Evolutionary conservation across 2,888 invertebrate genomes (phyloP).

Genomic region (Platycheirus rosarum): DNA sequence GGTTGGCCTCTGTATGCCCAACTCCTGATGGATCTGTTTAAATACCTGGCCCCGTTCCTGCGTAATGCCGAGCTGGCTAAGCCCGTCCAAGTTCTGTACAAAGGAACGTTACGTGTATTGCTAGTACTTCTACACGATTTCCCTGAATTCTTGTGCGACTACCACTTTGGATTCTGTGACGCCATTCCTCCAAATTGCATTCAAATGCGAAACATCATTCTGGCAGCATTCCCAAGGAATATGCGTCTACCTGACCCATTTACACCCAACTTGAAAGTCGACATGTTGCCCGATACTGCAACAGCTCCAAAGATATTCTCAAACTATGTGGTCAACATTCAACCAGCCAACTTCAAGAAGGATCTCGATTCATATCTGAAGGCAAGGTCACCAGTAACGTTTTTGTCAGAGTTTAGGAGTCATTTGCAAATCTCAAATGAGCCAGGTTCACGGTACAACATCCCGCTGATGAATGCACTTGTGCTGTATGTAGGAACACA

Average conservation of each 20-base stretch:
- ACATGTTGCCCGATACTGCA: constrained; percentile 93
- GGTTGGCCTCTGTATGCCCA: constrained; percentile 99
- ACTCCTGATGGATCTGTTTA: constrained; percentile 96
- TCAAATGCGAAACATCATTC: constrained; percentile 98
- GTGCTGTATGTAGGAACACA: constrained; percentile 99
- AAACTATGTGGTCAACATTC: constrained; percentile 93
- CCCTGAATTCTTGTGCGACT: constrained; percentile 99
- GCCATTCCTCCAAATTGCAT: constrained; percentile 99
- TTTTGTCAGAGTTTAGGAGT: constrained; percentile 94
- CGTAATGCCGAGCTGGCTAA: constrained; percentile 98
- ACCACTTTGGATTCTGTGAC: constrained; percentile 99
- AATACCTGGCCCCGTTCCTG: constrained; percentile 97
- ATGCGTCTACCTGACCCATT: constrained; percentile 99
- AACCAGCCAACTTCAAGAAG: constrained; percentile 94
- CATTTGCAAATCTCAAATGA: constrained; percentile 94
- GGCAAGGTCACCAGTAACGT: constrained; percentile 96
- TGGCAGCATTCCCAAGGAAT: constrained; percentile 98
- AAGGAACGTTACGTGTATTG: constrained; percentile 96
- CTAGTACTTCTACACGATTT: constrained; percentile 98
- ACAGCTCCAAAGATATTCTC: constrained; percentile 94
- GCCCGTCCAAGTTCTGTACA: constrained; percentile 96
- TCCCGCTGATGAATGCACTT: constrained; percentile 97
- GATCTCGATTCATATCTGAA: constrained; percentile 98
- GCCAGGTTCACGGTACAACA: constrained; percentile 96
- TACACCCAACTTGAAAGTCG: constrained; percentile 97